Conservation (phyloP, 2,797 vertebrate species). For the Hafferia zeledoni region DNA sequence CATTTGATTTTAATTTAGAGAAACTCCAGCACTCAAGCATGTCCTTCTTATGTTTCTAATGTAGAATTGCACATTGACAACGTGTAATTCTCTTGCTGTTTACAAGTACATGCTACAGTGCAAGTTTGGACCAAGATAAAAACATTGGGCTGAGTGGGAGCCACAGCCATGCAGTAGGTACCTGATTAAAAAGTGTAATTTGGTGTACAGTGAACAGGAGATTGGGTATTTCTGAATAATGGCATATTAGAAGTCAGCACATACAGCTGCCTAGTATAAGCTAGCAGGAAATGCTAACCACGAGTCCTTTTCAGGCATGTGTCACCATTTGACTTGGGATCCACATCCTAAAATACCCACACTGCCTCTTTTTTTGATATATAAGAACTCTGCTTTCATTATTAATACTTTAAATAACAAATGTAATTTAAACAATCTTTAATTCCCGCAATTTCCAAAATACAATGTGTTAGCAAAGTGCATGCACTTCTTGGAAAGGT, state of each 20-base stretch:
- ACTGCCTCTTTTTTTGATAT: not conserved
- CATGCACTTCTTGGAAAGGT: not conserved
- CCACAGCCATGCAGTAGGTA: not conserved
- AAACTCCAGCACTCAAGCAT: not conserved
- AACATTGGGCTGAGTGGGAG: not conserved
- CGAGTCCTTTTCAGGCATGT: not conserved
- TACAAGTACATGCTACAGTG: not conserved
- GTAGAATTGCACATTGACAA: not conserved
- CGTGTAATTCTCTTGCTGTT: not conserved
- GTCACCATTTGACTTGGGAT: not conserved
- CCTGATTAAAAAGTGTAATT: not conserved
- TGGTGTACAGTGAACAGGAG: not conserved
- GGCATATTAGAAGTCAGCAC: not conserved
- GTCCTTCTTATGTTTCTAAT: not conserved
- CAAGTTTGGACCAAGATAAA: not conserved
- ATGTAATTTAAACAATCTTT: not conserved
- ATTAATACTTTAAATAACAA: not conserved
- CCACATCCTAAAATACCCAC: not conserved
- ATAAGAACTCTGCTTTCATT: not conserved
- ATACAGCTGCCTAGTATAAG: not conserved
- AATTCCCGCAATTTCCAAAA: not conserved
- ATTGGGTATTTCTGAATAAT: not conserved
- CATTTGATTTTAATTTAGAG: not conserved
- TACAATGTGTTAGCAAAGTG: fast-evolving
- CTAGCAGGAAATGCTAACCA: not conserved